A percentile compares a stretch with the other conserved stretches of the same genome.
These are phyloP conservation scores for Morphnarchus princeps DNA, from an alignment of 2,113 vertebrate species.

Conservation along the genomic window DNA sequence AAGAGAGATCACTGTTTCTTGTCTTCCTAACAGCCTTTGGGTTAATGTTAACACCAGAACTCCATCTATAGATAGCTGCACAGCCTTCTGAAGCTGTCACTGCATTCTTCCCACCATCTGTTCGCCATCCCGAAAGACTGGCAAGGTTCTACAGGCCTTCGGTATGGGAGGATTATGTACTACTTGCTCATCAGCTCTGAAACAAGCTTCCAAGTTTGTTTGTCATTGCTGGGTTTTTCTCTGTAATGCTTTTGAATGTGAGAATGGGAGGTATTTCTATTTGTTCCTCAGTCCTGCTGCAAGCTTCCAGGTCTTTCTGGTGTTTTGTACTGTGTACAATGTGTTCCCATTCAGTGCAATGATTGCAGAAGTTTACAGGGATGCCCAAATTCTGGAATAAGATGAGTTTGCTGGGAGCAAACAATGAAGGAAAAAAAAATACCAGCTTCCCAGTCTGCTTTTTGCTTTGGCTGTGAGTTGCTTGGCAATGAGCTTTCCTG, in stretches of 20 bases:
- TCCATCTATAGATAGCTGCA: background rate
- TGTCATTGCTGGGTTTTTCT: background rate
- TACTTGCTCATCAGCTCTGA: background rate
- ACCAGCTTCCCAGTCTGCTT: background rate
- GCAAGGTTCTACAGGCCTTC: background rate
- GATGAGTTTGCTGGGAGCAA: background rate
- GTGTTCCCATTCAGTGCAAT: background rate
- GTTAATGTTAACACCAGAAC: background rate
- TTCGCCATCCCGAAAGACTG: background rate
- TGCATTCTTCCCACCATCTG: conserved; percentile 3
- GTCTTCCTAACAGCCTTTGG: background rate
- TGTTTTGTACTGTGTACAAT: background rate
- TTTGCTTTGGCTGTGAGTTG: background rate
- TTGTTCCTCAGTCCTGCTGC: background rate
- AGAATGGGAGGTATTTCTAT: background rate
- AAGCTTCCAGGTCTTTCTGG: background rate
- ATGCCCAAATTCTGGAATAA: background rate
- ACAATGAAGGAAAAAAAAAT: background rate
- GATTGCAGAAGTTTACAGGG: background rate
- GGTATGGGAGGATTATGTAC: background rate
- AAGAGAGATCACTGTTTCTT: background rate
- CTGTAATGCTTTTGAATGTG: background rate
- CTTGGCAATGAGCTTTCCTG: background rate
- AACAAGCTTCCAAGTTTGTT: background rate
- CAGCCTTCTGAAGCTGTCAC: background rate